A percentile compares a stretch with the other conserved stretches of the same genome.
Evolutionary conservation across 1,140 invertebrate genomes (phyloP).

Genomic region (Pomacea maculata): DNA sequence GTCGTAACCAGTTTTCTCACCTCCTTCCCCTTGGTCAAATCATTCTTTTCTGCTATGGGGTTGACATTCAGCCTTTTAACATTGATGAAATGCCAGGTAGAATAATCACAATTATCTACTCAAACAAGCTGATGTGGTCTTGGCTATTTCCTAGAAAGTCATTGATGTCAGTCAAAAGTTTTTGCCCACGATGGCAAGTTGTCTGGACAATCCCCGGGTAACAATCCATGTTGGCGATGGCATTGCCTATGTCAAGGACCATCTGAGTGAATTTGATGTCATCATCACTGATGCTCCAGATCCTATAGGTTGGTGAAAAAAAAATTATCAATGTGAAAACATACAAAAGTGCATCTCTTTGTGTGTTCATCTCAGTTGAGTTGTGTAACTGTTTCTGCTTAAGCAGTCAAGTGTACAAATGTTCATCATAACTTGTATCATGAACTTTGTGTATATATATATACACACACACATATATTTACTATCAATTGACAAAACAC

Average conservation of each 20-base stretch:
- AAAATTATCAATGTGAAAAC: no score
- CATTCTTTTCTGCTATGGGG: background rate
- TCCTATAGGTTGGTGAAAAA: constrained; percentile 76
- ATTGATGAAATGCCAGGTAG: no score
- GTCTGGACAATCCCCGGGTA: constrained; percentile 85
- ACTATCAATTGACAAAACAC: no score
- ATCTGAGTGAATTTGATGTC: constrained; percentile 89
- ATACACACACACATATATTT: no score
- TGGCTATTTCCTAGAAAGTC: constrained; percentile 70
- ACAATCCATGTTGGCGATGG: constrained; percentile 90
- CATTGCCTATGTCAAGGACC: constrained; percentile 90
- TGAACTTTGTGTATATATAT: no score
- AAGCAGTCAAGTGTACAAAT: no score
- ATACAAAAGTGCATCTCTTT: no score
- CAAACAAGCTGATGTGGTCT: background rate
- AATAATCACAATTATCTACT: background rate
- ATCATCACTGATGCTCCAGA: constrained; percentile 99
- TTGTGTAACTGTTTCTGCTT: no score
- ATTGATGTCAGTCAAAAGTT: constrained; percentile 89
- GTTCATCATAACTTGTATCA: no score
- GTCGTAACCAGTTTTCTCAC: no score
- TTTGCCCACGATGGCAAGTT: constrained; percentile 88
- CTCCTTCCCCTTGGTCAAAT: background rate
- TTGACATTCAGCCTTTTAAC: background rate
- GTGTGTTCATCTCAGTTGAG: no score